Evolutionary conservation across 2,797 vertebrate species (phyloP).

Genomic region (Cryptoprocta ferox): DNA sequence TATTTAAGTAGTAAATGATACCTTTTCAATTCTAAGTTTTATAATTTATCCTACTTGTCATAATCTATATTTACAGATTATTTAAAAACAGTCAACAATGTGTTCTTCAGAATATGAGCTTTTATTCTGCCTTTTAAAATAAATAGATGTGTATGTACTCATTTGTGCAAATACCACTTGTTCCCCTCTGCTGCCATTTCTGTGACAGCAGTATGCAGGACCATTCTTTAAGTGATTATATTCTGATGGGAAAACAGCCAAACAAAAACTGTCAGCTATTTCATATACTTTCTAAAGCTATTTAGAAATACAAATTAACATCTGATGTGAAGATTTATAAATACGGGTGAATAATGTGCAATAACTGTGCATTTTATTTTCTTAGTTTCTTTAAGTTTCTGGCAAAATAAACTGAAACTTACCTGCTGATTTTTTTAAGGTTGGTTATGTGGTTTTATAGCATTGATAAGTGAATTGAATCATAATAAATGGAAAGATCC

Average conservation of each 20-base stretch:
- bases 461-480: background rate
- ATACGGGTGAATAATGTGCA: background rate
- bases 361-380: conserved; percentile 51
- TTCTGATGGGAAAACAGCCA: conserved; percentile 64
- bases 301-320: conserved; percentile 67
- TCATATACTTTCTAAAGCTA: conserved; percentile 53
- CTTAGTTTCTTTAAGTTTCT: conserved; percentile 22
- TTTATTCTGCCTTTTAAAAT: conserved; percentile 65
- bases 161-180: conserved; percentile 64
- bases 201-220: background rate
- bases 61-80: conserved; percentile 70
- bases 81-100: conserved; percentile 53
- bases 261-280: conserved; percentile 56
- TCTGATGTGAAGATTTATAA: conserved; percentile 47
- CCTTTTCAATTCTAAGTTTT: conserved; percentile 64
- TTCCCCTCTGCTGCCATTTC: conserved; percentile 37
- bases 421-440: background rate
- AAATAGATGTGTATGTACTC: conserved; percentile 53
- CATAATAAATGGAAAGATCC: background rate
- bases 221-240: conserved; percentile 46
- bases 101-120: conserved; percentile 50
- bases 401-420: background rate
- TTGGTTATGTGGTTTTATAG: background rate
- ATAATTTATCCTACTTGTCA: conserved; percentile 70
- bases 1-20: conserved; percentile 72